Evolutionary conservation across 2,113 vertebrate species (phyloP).

Genomic region (Cephalopholis sonnerati): DNA sequence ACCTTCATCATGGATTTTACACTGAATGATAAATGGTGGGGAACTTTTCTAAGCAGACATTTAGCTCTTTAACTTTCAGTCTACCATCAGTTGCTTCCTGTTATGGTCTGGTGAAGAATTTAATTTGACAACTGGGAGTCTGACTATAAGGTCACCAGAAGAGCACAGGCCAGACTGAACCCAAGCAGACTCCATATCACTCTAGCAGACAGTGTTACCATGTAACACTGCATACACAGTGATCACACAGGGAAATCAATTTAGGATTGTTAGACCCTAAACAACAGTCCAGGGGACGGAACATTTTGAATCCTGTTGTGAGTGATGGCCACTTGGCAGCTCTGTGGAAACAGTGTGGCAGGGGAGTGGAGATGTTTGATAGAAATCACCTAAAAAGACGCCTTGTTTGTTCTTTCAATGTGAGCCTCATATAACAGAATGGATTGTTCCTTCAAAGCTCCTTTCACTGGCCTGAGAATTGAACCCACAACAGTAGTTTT

Average conservation of each 20-base stretch:
- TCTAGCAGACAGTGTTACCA: conserved; percentile 33
- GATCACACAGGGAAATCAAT: conserved; percentile 54
- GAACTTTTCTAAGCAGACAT: conserved; percentile 13
- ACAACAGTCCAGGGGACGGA: conserved; percentile 5
- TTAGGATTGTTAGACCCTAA: conserved; percentile 15
- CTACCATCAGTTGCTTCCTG: conserved; percentile 57
- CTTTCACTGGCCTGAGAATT: conserved; percentile 43
- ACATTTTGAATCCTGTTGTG: conserved; percentile 16
- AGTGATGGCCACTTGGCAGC: conserved; percentile 30
- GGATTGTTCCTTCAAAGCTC: conserved; percentile 50
- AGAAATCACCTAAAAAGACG: conserved; percentile 39
- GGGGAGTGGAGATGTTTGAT: conserved; percentile 35
- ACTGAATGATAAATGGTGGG: conserved; percentile 14
- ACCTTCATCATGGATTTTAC: not conserved
- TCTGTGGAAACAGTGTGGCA: conserved; percentile 1
- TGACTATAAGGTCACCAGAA: conserved; percentile 67
- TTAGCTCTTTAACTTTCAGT: conserved; percentile 28
- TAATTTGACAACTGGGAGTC: conserved; percentile 72
- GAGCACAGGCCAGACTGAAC: conserved; percentile 39
- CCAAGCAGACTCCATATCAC: conserved; percentile 26
- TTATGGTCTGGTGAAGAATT: conserved; percentile 65
- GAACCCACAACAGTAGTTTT: conserved; percentile 59
- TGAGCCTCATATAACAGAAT: conserved; percentile 44
- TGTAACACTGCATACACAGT: conserved; percentile 22
- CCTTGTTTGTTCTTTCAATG: conserved; percentile 26